These are phyloP conservation scores for Bibio marci DNA, from an alignment of 2,888 invertebrate species.

Conservation along the genomic window DNA sequence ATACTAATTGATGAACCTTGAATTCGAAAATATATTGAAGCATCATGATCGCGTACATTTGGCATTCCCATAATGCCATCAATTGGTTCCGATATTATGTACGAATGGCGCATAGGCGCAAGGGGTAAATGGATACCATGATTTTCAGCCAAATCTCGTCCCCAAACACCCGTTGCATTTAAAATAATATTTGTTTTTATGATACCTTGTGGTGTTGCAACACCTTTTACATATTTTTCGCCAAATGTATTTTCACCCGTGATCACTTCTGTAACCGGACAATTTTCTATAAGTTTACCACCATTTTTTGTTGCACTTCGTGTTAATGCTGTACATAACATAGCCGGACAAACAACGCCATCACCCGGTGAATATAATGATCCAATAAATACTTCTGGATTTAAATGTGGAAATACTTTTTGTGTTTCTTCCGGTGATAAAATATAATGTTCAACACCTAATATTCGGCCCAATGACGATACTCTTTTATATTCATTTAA, in stretches of 20 bases:
- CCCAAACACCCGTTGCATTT: constrained; percentile 63
- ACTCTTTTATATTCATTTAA: constrained; percentile 70
- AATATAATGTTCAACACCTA: constrained; percentile 59
- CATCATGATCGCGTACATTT: constrained; percentile 75
- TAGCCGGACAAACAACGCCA: constrained; percentile 71
- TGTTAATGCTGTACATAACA: constrained; percentile 57
- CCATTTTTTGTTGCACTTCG: constrained; percentile 54
- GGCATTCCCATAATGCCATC: constrained; percentile 57
- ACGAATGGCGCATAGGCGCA: constrained; percentile 75
- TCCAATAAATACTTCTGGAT: constrained; percentile 55
- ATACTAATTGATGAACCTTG: constrained; percentile 69
- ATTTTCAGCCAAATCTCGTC: constrained; percentile 40
- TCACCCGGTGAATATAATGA: constrained; percentile 65
- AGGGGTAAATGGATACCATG: constrained; percentile 46
- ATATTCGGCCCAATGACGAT: constrained; percentile 60
- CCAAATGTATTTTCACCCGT: constrained; percentile 42
- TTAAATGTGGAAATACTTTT: constrained; percentile 58
- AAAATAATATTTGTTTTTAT: constrained; percentile 65
- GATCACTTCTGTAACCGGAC: constrained; percentile 52
- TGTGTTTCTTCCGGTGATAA: constrained; percentile 55
- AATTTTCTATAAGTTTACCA: constrained; percentile 57
- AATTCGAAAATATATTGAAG: constrained; percentile 62
- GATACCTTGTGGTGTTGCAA: constrained; percentile 49
- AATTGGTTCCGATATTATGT: constrained; percentile 65
- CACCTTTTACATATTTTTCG: constrained; percentile 49